A percentile compares a stretch with the other conserved stretches of the same genome.
These are phyloP conservation scores for Copidosoma floridanum DNA, from an alignment of 1,140 invertebrate genomes.

Conservation along the genomic window DNA sequence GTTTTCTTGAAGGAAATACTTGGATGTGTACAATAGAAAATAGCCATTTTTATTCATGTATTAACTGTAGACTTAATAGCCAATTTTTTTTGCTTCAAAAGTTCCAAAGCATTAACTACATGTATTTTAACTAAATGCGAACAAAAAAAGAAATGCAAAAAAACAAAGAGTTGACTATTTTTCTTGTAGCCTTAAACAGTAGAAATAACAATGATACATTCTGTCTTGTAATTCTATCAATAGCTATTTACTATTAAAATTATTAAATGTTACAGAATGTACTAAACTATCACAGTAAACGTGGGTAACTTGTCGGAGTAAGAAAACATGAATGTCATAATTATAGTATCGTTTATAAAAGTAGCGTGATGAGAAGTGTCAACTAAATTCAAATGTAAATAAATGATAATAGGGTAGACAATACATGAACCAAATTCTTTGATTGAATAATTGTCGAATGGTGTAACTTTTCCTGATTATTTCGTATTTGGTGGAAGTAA, in stretches of 20 bases:
- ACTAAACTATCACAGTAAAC: not conserved
- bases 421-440: slow-evolving; percentile 17
- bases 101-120: slow-evolving; percentile 11
- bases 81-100: slow-evolving; percentile 1
- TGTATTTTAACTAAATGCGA: not conserved
- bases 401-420: slow-evolving; percentile 18
- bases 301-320: not conserved
- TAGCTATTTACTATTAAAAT: not conserved
- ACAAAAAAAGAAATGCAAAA: slow-evolving; percentile 1
- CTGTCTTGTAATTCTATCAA: not conserved
- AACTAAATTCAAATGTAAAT: slow-evolving; percentile 1
- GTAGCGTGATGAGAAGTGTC: not conserved
- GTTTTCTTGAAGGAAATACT: no score
- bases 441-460: not conserved
- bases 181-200: slow-evolving; percentile 8
- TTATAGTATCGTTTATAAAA: not conserved
- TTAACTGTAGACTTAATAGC: slow-evolving; percentile 8
- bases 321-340: not conserved
- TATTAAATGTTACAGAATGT: not conserved
- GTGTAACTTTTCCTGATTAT: slow-evolving; percentile 9
- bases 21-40: slow-evolving; percentile 5
- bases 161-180: slow-evolving; percentile 11
- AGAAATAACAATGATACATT: not conserved
- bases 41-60: not conserved
- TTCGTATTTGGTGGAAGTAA: slow-evolving; percentile 1